phyloP scores from a whole-genome alignment of 2,113 vertebrate species.

The Mustela lutreola region DNA sequence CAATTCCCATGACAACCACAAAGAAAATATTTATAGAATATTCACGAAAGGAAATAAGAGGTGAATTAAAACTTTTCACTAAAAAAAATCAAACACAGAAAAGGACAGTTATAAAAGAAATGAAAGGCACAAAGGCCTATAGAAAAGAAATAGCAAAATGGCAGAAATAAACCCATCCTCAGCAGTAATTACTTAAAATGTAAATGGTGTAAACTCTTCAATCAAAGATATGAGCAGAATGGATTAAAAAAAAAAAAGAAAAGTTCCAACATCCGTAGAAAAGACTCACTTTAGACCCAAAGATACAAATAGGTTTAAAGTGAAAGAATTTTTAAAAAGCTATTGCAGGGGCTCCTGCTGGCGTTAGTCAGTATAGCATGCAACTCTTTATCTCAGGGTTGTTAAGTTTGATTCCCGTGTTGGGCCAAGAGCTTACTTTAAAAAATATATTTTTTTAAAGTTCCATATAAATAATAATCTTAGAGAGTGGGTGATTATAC shows the following conservation, averaged over 20 bases:
- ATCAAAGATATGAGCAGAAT: constrained; percentile 18
- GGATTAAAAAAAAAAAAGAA: background rate
- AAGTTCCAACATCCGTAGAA: background rate
- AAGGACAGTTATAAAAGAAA: constrained; percentile 1
- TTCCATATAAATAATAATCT: background rate
- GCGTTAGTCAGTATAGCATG: background rate
- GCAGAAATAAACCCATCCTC: background rate
- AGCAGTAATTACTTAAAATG: constrained; percentile 17
- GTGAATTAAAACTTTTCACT: background rate
- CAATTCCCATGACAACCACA: background rate
- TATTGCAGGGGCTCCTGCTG: background rate
- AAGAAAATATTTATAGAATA: constrained; percentile 36
- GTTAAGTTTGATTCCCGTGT: background rate
- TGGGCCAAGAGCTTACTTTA: background rate
- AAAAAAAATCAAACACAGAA: constrained; percentile 19
- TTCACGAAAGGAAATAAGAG: background rate
- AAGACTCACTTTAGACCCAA: background rate
- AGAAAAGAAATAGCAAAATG: background rate
- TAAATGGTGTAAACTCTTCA: constrained; percentile 31
- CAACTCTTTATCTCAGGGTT: background rate
- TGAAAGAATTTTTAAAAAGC: background rate
- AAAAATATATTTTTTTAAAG: background rate
- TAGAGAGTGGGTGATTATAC: background rate
- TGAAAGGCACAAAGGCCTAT: background rate
- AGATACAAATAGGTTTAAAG: background rate